Conservation (phyloP, 2,113 vertebrate species). For the Andinoacara biseriatus region DNA sequence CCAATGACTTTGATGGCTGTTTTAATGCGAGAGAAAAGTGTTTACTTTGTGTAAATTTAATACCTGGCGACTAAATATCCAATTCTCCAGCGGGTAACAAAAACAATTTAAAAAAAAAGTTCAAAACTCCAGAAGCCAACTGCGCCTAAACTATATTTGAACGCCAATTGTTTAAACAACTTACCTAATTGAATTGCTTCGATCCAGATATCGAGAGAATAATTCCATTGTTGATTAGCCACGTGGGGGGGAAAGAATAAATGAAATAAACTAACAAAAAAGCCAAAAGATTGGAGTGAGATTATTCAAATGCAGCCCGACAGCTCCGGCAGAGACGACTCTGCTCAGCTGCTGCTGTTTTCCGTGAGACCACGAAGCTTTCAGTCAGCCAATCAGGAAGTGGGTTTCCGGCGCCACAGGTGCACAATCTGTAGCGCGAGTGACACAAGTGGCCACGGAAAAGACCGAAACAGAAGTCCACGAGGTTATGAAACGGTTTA, state of each 20-base stretch:
- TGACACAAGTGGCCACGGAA: not conserved
- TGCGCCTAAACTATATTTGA: rapidly evolving
- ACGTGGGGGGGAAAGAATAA: not conserved
- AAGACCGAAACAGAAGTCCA: too few species aligned
- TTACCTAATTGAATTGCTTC: slow-evolving; percentile 68
- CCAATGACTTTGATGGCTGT: not conserved
- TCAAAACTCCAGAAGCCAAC: not conserved
- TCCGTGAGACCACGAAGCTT: not conserved
- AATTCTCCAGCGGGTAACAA: not conserved
- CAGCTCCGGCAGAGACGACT: not conserved
- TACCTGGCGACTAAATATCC: not conserved
- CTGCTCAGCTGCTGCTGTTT: not conserved
- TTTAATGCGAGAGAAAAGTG: not conserved
- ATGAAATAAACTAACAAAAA: not conserved
- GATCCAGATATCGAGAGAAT: slow-evolving; percentile 66
- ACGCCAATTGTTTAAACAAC: not conserved
- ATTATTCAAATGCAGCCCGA: not conserved
- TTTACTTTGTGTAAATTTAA: too few species aligned
- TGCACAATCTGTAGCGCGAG: slow-evolving; percentile 12
- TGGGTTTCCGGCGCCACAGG: slow-evolving; percentile 33
- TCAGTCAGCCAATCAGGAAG: slow-evolving; percentile 55
- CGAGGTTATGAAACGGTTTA: not conserved
- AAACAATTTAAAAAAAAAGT: not conserved
- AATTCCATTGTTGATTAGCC: slow-evolving; percentile 64
- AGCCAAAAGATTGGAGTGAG: not conserved